Evolutionary conservation across 2,797 vertebrate genomes (phyloP).

Genomic region (Poecilia velifera): DNA sequence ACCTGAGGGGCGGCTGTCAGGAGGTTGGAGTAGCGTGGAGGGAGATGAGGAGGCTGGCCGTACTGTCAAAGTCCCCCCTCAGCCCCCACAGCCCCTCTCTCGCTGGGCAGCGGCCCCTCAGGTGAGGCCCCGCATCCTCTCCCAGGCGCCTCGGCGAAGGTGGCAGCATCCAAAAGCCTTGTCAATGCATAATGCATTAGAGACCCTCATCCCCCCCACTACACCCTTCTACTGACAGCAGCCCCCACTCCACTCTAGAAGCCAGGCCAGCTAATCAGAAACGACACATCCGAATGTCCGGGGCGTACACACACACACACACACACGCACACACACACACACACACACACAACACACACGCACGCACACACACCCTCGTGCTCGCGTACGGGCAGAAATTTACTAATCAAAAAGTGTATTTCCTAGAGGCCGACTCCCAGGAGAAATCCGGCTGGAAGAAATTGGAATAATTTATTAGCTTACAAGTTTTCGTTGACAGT

Average conservation of each 20-base stretch:
- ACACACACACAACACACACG: no score
- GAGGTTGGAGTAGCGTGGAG: constrained; percentile 6
- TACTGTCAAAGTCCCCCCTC: constrained; percentile 55
- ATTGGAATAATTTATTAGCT: constrained; percentile 99
- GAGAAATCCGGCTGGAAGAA: constrained; percentile 99
- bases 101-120: constrained; percentile 59
- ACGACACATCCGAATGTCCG: constrained; percentile 98
- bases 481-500: constrained; percentile 99
- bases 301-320: constrained; percentile 85
- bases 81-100: constrained; percentile 7
- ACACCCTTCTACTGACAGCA: constrained; percentile 86
- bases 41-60: constrained; percentile 20
- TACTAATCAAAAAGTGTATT: constrained; percentile 99
- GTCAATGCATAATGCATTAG: constrained; percentile 99
- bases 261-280: constrained; percentile 94
- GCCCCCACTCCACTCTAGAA: constrained; percentile 88
- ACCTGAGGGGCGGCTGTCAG: constrained; percentile 59
- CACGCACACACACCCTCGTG: constrained; percentile 66
- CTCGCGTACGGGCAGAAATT: constrained; percentile 94
- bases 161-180: constrained; percentile 87
- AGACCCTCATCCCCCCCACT: constrained; percentile 70
- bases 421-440: constrained; percentile 96
- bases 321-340: constrained; percentile 11
- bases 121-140: constrained; percentile 85
- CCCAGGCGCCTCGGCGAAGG: constrained; percentile 77